A percentile compares a stretch with the other conserved stretches of the same genome.
Conservation (phyloP, 2,113 vertebrate species). For the Gnathonemus longibarbis region DNA sequence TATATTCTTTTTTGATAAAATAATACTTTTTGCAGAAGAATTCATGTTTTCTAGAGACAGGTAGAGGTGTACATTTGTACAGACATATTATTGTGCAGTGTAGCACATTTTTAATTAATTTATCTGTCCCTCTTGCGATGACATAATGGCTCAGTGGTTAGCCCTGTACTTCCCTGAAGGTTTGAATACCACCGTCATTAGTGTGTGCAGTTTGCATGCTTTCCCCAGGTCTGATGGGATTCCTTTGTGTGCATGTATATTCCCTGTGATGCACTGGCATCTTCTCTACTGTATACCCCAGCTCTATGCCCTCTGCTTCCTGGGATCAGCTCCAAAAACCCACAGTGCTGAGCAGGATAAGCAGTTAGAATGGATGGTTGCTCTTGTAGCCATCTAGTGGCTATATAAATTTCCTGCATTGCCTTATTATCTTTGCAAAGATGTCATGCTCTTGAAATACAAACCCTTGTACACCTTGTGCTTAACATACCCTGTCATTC, state of each 20-base stretch:
- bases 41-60: not conserved
- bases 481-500: not conserved
- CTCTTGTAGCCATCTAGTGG: constrained; percentile 3
- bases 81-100: not conserved
- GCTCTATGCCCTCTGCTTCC: not conserved
- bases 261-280: not conserved
- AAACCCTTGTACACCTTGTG: not conserved
- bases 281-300: not conserved
- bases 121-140: not conserved
- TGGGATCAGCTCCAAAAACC: not conserved
- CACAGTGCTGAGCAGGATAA: not conserved
- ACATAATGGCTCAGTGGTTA: not conserved
- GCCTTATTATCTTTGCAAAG: not conserved
- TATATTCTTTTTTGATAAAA: not conserved
- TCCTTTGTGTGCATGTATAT: not conserved
- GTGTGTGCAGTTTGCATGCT: not conserved
- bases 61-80: not conserved
- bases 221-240: not conserved
- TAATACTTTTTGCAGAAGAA: not conserved
- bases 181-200: not conserved
- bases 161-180: not conserved
- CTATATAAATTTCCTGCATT: not conserved
- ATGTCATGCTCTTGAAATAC: not conserved
- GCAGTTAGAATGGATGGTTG: not conserved
- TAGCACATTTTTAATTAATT: not conserved